phyloP scores from a whole-genome alignment of 1,140 invertebrate genomes.

The Meloidogyne hapla region DNA sequence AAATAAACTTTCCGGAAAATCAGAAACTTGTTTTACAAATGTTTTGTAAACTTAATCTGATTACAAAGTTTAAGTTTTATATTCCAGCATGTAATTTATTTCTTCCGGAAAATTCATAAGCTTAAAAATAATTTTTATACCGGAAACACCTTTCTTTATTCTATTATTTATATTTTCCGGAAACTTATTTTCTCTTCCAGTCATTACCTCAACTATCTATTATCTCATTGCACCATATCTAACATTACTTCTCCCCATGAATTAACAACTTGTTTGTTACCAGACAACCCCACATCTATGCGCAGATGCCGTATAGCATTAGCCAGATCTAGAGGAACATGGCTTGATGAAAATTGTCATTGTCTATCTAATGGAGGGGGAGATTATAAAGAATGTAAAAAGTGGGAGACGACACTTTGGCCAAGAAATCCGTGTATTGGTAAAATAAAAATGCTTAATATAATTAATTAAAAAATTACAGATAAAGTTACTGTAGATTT shows the following conservation, averaged over 20 bases:
- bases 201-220: background rate
- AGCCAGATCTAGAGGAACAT: constrained; percentile 43
- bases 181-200: background rate
- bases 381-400: constrained; percentile 32
- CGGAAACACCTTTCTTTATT: too few species aligned
- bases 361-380: constrained; percentile 47
- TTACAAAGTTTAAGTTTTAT: too few species aligned
- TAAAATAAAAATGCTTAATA: too few species aligned
- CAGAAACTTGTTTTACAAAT: background rate
- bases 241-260: background rate
- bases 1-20: background rate
- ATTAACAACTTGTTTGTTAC: background rate
- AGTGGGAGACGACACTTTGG: constrained; percentile 12
- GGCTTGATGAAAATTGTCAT: constrained; percentile 53
- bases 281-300: constrained; percentile 27
- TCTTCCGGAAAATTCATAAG: background rate
- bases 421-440: constrained; percentile 55
- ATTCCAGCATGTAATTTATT: too few species aligned
- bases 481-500: background rate
- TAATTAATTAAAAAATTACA: too few species aligned
- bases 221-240: background rate
- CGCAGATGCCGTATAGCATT: constrained; percentile 47
- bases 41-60: too few species aligned
- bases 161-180: constrained; percentile 7
- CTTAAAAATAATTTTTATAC: too few species aligned